Conservation (phyloP, 2,797 vertebrate genomes). For the Pelodytes ibericus region DNA sequence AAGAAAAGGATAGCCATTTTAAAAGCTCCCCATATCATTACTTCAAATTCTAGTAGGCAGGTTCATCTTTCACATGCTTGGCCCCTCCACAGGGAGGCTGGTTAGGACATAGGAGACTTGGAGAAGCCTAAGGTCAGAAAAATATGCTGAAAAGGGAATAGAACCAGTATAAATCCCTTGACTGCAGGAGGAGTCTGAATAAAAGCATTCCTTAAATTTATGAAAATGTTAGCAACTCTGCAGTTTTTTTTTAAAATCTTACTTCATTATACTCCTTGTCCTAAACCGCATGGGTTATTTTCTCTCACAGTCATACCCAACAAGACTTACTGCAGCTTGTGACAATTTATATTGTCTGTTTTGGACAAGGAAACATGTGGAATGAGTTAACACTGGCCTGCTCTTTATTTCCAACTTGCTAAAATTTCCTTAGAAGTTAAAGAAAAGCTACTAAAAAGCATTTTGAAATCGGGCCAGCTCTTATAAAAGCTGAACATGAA, state of each 20-base stretch:
- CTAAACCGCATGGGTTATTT: constrained; percentile 45
- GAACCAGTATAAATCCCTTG: constrained; percentile 22
- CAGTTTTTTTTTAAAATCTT: constrained; percentile 55
- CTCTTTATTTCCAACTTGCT: constrained; percentile 59
- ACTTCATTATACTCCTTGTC: constrained; percentile 56
- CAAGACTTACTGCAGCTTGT: constrained; percentile 46
- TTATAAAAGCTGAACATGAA: constrained; percentile 66
- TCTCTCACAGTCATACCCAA: constrained; percentile 51
- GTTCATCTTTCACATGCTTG: constrained; percentile 23
- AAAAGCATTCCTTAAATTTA: constrained; percentile 46
- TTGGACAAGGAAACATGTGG: constrained; percentile 59
- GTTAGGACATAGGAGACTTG: constrained; percentile 14
- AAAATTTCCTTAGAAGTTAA: constrained; percentile 67
- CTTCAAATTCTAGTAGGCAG: constrained; percentile 5
- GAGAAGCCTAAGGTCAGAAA: constrained; percentile 42
- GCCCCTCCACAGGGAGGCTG: constrained; percentile 33
- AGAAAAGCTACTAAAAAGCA: constrained; percentile 65
- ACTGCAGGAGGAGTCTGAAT: constrained; percentile 33
- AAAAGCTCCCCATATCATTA: constrained; percentile 20
- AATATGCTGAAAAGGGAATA: constrained; percentile 12
- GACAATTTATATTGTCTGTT: constrained; percentile 40
- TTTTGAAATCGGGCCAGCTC: constrained; percentile 68
- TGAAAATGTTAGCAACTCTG: constrained; percentile 38
- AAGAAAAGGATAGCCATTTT: constrained; percentile 18
- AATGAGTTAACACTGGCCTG: constrained; percentile 59